A percentile compares a stretch with the other conserved stretches of the same genome.
These are phyloP conservation scores for Bos javanicus DNA, from an alignment of 2,113 vertebrate genomes.

Conservation along the genomic window DNA sequence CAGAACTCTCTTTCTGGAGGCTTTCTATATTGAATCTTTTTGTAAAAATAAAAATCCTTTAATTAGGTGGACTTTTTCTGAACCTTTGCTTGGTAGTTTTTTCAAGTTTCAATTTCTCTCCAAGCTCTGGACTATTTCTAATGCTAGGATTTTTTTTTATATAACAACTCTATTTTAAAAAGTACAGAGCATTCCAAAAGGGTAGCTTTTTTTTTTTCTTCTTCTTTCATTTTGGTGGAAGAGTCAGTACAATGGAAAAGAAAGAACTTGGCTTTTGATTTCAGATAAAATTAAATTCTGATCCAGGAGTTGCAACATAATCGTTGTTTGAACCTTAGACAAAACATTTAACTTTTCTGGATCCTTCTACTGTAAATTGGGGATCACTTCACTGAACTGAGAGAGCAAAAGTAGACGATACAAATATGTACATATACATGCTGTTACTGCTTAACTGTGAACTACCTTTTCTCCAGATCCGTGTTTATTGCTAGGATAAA, in stretches of 20 bases:
- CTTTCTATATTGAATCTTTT: neutral
- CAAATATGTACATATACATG: neutral
- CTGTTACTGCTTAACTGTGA: neutral
- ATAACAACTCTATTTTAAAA: neutral
- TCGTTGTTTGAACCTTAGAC: neutral
- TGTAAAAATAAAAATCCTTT: slow-evolving; percentile 6
- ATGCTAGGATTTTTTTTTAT: neutral
- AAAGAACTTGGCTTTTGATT: neutral
- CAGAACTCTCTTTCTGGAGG: neutral
- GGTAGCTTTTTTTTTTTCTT: neutral
- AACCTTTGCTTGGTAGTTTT: neutral
- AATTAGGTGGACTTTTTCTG: neutral
- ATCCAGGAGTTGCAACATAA: neutral
- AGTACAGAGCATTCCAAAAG: neutral
- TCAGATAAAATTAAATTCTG: neutral
- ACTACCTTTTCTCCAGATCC: neutral
- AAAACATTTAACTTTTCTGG: neutral
- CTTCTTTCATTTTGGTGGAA: neutral
- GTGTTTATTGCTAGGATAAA: neutral
- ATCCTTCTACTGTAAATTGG: neutral
- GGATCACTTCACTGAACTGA: neutral
- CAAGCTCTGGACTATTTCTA: neutral
- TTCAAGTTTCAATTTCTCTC: neutral
- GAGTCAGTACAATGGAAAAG: neutral
- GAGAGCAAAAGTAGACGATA: neutral